These are phyloP conservation scores for Metacarcinus magister DNA, from an alignment of 2,888 invertebrate species.

Conservation along the genomic window DNA sequence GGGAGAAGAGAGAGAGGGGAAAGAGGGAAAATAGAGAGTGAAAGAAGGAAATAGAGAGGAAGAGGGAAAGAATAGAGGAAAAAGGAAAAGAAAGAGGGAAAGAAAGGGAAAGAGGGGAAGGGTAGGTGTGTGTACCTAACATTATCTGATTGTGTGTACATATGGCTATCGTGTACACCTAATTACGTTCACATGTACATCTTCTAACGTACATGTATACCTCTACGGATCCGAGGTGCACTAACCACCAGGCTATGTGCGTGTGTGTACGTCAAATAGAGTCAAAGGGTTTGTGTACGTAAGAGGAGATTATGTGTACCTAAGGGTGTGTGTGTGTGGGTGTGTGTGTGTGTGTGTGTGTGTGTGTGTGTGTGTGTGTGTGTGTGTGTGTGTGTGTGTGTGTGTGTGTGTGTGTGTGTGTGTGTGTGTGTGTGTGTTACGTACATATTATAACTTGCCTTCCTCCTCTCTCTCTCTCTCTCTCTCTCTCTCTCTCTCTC, in stretches of 20 bases:
- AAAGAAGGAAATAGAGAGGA: neutral
- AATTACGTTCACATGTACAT: neutral
- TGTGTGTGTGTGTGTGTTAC: neutral
- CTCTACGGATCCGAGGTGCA: too few relatives aligned
- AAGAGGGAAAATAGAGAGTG: neutral
- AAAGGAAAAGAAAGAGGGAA: neutral
- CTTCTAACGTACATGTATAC: too few relatives aligned
- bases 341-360: neutral
- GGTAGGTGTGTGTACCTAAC: too few relatives aligned
- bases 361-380: neutral
- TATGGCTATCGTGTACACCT: neutral
- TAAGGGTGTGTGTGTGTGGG: neutral
- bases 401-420: constrained; percentile 19
- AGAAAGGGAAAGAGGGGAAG: neutral
- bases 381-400: constrained; percentile 8
- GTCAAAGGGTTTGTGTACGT: neutral
- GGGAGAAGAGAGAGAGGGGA: too few relatives aligned
- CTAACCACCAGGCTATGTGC: too few relatives aligned
- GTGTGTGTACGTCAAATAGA: too few relatives aligned
- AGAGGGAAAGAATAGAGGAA: too few relatives aligned
- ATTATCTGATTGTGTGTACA: too few relatives aligned
- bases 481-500: neutral
- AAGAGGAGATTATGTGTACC: neutral
- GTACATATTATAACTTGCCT: neutral
- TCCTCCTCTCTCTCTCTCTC: neutral